These are phyloP conservation scores for Amphiduros pacificus DNA, from an alignment of 2,888 invertebrate species.

Conservation along the genomic window DNA sequence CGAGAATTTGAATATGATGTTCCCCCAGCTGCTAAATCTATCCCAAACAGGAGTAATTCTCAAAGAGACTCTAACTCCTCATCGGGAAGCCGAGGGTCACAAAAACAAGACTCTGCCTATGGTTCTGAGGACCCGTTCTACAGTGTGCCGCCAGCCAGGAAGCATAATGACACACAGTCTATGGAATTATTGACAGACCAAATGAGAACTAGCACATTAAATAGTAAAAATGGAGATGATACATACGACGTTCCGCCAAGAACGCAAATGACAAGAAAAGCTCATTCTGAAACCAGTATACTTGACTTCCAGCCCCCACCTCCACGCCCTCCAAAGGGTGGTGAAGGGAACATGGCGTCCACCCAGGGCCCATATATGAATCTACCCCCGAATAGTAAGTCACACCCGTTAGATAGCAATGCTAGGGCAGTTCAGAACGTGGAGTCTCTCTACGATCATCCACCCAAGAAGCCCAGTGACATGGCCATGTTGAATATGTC, in stretches of 20 bases:
- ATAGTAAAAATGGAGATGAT: no score
- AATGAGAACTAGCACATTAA: no score
- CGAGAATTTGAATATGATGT: conserved; percentile 1
- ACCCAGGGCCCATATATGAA: conserved; percentile 38
- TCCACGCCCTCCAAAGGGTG: neutral
- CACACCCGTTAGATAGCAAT: neutral
- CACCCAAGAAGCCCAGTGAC: neutral
- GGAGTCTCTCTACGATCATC: neutral
- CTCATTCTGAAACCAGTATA: no score
- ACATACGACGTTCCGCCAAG: no score
- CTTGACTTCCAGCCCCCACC: conserved; percentile 6
- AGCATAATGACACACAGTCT: no score
- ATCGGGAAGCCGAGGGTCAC: neutral
- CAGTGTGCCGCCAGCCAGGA: conserved; percentile 3
- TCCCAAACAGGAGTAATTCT: neutral
- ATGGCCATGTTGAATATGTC: neutral
- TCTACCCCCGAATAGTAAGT: conserved; percentile 41
- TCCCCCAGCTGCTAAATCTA: neutral
- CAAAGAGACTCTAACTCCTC: conserved; percentile 1
- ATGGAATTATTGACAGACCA: no score
- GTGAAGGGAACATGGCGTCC: neutral
- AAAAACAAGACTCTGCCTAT: neutral
- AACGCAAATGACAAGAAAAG: no score
- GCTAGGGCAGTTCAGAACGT: neutral
- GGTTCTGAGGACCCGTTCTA: neutral